Conservation (phyloP, 1,140 invertebrate genomes). For the Magallana ariakensis region DNA sequence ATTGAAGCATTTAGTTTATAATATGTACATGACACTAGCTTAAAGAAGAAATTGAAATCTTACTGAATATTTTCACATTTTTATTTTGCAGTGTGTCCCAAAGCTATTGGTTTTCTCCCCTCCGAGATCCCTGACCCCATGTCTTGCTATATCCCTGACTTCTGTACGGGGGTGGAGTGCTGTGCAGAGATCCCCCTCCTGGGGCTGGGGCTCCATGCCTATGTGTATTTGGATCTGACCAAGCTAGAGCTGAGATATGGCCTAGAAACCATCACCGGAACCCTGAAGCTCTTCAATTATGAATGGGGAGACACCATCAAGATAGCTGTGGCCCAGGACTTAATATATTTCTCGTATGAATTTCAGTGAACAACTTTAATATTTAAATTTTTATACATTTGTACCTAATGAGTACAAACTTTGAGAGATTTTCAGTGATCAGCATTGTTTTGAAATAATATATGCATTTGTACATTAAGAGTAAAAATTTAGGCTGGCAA, state of each 20-base stretch:
- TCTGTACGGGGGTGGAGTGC: conserved; percentile 61
- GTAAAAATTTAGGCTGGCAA: too few species aligned
- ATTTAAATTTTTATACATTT: too few species aligned
- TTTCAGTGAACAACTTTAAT: too few species aligned
- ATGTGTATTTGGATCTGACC: conserved; percentile 38
- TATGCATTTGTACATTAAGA: too few species aligned
- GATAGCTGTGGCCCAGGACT: conserved; percentile 5
- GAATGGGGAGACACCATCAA: conserved; percentile 37
- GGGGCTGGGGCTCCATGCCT: conserved; percentile 55
- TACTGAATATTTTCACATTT: too few species aligned
- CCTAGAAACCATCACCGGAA: conserved; percentile 47
- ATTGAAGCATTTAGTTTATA: too few species aligned
- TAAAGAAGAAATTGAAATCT: too few species aligned
- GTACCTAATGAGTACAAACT: too few species aligned
- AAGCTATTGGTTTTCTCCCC: conserved; percentile 48
- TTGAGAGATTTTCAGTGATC: neutral
- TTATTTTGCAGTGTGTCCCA: conserved; percentile 60
- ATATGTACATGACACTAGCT: too few species aligned
- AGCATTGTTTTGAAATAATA: too few species aligned
- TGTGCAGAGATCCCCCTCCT: conserved; percentile 58
- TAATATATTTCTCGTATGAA: conserved; percentile 16
- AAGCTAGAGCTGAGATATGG: conserved; percentile 46
- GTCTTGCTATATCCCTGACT: conserved; percentile 58
- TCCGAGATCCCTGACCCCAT: neutral
- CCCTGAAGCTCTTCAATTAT: conserved; percentile 49